A percentile compares a stretch with the other conserved stretches of the same genome.
Conservation (phyloP, 1,140 invertebrate genomes). For the Octopus sinensis region DNA sequence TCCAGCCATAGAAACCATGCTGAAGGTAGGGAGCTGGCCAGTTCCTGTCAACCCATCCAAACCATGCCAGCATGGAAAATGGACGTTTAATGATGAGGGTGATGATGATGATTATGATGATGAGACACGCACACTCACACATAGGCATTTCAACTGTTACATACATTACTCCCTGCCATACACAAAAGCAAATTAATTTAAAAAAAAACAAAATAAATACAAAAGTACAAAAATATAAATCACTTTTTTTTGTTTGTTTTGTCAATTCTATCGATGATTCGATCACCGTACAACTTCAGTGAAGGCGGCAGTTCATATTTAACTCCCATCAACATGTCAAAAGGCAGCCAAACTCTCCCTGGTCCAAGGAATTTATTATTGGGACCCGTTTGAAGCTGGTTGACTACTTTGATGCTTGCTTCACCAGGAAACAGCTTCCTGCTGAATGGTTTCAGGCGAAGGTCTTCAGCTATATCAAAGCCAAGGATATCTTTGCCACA, state of each 20-base stretch:
- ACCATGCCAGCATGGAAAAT: no score
- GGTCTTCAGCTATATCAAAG: constrained; percentile 26
- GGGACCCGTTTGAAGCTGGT: constrained; percentile 25
- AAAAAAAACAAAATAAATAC: no score
- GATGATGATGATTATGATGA: no score
- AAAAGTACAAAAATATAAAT: no score
- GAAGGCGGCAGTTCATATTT: constrained; percentile 21
- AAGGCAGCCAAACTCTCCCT: constrained; percentile 28
- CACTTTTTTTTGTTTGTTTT: constrained; percentile 14
- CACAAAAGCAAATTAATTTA: no score
- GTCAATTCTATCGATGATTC: constrained; percentile 25
- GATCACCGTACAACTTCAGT: constrained; percentile 18
- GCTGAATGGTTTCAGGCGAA: constrained; percentile 22
- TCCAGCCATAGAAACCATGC: no score
- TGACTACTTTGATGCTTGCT: constrained; percentile 27
- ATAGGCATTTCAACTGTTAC: no score
- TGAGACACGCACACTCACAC: no score
- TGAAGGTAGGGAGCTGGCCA: no score
- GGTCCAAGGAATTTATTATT: constrained; percentile 27
- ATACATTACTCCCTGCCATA: no score
- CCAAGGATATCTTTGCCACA: constrained; percentile 22
- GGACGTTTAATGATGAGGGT: no score
- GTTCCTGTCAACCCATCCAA: no score
- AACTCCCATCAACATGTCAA: constrained; percentile 33
- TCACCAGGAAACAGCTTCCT: constrained; percentile 27